phyloP scores from a whole-genome alignment of 2,888 invertebrate genomes.

The Eucera pruinosa region DNA sequence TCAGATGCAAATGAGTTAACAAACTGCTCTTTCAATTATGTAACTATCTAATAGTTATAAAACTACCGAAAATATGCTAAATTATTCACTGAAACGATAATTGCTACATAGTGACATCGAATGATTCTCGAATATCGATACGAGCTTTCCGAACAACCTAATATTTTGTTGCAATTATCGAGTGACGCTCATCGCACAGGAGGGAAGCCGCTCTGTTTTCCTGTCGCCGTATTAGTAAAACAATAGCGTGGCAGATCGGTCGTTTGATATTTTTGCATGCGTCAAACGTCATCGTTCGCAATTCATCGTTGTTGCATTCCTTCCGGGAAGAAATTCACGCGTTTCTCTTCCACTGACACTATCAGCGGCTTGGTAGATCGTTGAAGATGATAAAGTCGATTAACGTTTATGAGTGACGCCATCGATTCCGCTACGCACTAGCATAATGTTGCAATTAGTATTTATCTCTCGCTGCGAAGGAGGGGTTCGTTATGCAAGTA shows the following conservation, averaged over 20 bases:
- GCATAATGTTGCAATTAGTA: slow-evolving; percentile 39
- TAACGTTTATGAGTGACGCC: slow-evolving; percentile 16
- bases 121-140: too few species aligned
- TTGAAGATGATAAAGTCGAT: slow-evolving; percentile 30
- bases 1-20: too few species aligned
- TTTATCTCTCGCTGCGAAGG: slow-evolving; percentile 4
- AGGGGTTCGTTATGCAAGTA: slow-evolving; percentile 36
- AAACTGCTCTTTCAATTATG: too few species aligned
- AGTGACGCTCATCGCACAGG: too few species aligned
- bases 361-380: slow-evolving; percentile 21
- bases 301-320: background rate
- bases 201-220: too few species aligned
- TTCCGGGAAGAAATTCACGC: background rate
- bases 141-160: too few species aligned
- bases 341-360: slow-evolving; percentile 3
- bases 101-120: too few species aligned
- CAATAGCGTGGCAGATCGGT: background rate
- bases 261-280: background rate
- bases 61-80: too few species aligned
- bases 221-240: too few species aligned
- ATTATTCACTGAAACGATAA: too few species aligned
- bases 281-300: background rate
- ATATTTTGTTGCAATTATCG: too few species aligned
- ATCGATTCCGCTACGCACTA: slow-evolving; percentile 1
- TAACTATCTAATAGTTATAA: too few species aligned